Base-by-base conservation (phyloP, 2,888 invertebrate species). In the Tenthredo distinguenda region DNA sequence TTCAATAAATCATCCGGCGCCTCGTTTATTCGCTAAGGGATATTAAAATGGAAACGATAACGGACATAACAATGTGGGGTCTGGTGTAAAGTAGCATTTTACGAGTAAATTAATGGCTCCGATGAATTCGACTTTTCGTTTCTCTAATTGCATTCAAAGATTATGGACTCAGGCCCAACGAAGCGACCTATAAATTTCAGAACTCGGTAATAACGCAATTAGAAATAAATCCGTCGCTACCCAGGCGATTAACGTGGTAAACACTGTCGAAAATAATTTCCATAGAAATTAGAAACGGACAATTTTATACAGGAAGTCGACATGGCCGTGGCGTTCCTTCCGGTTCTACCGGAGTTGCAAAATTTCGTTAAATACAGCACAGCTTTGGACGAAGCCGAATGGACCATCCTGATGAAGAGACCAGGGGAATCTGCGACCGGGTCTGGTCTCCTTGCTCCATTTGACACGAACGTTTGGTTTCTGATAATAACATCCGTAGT, bases 341-440 rank as follows among this genome's bases (percentile, higher is more conserved):
- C 98, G 0, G 94, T 96, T 18, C 90, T 97, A 12, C 94, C 95
- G 10, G 95, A 95, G 86, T 95, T 95, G 77, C 93, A 94, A 37
- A 92, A 94, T n/a, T 92, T 94, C 86, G 94, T 96, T 5, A 93
- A 94, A 9, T 98, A 96, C 92, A 95, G 96, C 0, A 94, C 94
- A 5, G 94, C 95, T 55, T 92, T 98, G 87, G 97, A 97, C 88
- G 96, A 97, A 88, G 96, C 96, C 0, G 95, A 96, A 89, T 96
- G 97, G 96, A 96, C 96, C 84, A 97, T 97, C 93, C 95, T 98
- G 92, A 95, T 98, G 95, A 96, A 95, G 91, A 95, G 98, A 84
- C 98, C 98, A 0, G 95, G 95, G 55, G 97, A 97, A 91, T 98
- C 98, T 0, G 97, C 98, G 0, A 96, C 96, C 1, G 98, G 98